Percentiles rank a stretch among this genome's conserved stretches.
Conservation (phyloP, 2,888 invertebrate genomes). For the Cataglyphis rosenhaueri region DNA sequence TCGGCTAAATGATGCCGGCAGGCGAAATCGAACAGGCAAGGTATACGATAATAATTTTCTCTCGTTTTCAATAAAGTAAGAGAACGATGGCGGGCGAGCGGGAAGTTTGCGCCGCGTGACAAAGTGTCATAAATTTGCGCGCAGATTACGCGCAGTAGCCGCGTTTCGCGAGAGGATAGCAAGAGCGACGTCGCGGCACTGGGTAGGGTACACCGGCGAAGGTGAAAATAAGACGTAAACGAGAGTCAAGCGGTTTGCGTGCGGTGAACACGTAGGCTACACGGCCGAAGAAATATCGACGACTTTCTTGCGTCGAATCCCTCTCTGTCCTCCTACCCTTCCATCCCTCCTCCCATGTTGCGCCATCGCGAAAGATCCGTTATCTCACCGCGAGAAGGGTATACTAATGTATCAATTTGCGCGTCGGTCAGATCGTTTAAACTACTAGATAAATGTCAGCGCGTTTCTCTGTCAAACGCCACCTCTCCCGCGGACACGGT, state of each 20-base stretch:
- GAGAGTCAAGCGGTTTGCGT: constrained; percentile 56
- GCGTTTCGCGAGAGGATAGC: constrained; percentile 34
- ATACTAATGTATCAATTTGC: constrained; percentile 72
- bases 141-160: constrained; percentile 37
- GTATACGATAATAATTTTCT: constrained; percentile 40
- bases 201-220: constrained; percentile 2
- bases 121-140: constrained; percentile 46
- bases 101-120: constrained; percentile 39
- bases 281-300: constrained; percentile 51
- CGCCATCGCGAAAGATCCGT: constrained; percentile 63
- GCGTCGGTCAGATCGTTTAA: constrained; percentile 66
- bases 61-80: constrained; percentile 23
- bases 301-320: constrained; percentile 58
- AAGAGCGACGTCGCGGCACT: constrained; percentile 22
- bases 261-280: constrained; percentile 32
- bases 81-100: background rate
- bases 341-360: background rate
- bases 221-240: constrained; percentile 65
- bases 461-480: constrained; percentile 54
- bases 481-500: background rate
- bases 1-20: constrained; percentile 20
- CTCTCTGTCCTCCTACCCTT: background rate
- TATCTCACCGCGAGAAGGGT: constrained; percentile 50
- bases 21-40: constrained; percentile 18
- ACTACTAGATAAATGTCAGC: constrained; percentile 66